Evolutionary conservation across 2,113 vertebrate genomes (phyloP), one percentile per base, ranked within the genome.

Genomic region (Bujurquina vittata): DNA sequence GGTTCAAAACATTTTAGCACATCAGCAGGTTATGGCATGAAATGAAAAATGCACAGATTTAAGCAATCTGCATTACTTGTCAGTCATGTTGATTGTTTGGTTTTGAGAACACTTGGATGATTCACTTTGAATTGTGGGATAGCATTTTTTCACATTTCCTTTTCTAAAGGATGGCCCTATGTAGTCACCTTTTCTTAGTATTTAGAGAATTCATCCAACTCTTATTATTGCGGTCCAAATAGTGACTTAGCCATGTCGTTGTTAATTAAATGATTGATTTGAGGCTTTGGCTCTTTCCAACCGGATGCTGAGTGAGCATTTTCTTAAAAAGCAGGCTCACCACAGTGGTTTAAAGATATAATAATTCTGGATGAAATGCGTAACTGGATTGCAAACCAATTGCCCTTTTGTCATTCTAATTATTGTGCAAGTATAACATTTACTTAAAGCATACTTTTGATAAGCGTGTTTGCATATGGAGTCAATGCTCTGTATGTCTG

Each of bases 211-310:
- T n/a, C 20, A n/a, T 1, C 20, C 8, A 55, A n/a, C 20, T 55
- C n/a, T 11, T 55, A 55, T n/a, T 22, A 22, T 22, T 10, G 10
- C 55, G 22, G 9, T 56, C 20, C n/a, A 22, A 11, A 22, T 22
- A 29, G 40, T 49, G 22, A 46, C 63, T 22, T 10, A 46, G 63
- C 23, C 10, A 15, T 69, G 23, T 69, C 40, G 46, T 67, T 46
- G 37, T 22, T 49, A 49, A 46, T 7, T 35, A 67, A 67, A 62
- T 59, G 72, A 75, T 82, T 79, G 81, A 29, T 77, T 76, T 75
- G 18, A 22, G 49, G 49, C 57, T 87, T 62, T 69, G 75, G 31
- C 83, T 84, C 58, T 62, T 69, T 87, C 60, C 75, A 84, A 62
- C 54, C 43, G 17, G 75, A 79, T 65, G 55, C 84, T 37, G 62